Percentiles rank a stretch among this genome's conserved stretches.
These are phyloP conservation scores for Chloropsis cyanopogon DNA, from an alignment of 2,113 vertebrate species.

Conservation along the genomic window DNA sequence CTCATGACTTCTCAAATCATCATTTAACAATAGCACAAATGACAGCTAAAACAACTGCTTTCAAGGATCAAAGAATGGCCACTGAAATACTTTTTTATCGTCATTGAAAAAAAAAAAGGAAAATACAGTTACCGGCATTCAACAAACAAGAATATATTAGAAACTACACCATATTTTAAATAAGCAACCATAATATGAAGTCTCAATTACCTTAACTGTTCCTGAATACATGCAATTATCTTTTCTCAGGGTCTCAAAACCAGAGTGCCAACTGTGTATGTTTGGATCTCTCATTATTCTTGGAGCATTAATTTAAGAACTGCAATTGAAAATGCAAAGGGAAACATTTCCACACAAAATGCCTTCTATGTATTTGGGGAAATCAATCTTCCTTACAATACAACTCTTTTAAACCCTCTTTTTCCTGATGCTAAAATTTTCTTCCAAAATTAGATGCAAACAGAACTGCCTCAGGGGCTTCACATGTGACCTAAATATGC, in stretches of 20 bases:
- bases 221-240: not conserved
- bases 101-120: not conserved
- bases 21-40: not conserved
- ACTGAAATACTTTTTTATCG: not conserved
- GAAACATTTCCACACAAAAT: not conserved
- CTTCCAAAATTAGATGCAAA: conserved; percentile 21
- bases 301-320: not conserved
- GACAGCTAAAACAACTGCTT: not conserved
- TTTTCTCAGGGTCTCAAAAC: not conserved
- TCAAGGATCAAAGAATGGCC: not conserved
- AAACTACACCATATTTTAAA: not conserved
- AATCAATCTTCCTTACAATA: not conserved
- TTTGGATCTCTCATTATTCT: not conserved
- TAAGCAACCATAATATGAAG: not conserved
- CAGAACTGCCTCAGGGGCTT: not conserved
- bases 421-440: not conserved
- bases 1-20: not conserved
- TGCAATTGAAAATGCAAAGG: not conserved
- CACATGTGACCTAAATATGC: conserved; percentile 25
- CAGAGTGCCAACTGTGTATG: not conserved
- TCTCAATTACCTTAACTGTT: not conserved
- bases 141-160: not conserved
- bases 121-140: not conserved
- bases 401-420: not conserved
- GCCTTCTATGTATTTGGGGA: not conserved